Conservation (phyloP, 2,888 invertebrate genomes). For the Megaustenia siamemsis region DNA sequence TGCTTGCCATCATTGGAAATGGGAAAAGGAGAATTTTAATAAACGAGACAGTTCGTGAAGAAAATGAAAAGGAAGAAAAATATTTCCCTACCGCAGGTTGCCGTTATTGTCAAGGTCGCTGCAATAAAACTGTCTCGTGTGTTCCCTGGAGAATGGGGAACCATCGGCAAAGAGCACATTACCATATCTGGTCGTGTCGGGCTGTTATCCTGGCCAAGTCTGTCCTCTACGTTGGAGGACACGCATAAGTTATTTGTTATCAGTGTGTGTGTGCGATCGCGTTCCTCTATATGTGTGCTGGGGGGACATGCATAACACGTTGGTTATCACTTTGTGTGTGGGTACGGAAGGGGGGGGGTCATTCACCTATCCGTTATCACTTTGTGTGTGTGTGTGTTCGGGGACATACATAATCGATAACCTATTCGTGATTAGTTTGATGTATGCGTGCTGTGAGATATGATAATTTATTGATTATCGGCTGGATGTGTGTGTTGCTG, state of each 20-base stretch:
- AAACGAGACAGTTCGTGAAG: neutral
- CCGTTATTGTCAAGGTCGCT: neutral
- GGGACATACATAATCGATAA: too few relatives aligned
- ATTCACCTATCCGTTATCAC: too few relatives aligned
- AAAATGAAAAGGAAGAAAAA: neutral
- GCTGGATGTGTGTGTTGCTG: too few relatives aligned
- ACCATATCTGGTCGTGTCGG: slow-evolving; percentile 26
- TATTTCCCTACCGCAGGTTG: neutral
- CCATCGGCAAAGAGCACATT: slow-evolving; percentile 1
- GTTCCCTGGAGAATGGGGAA: slow-evolving; percentile 1
- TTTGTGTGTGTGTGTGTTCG: too few relatives aligned
- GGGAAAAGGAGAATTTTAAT: neutral
- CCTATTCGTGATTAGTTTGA: too few relatives aligned
- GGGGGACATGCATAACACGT: too few relatives aligned
- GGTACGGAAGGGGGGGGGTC: too few relatives aligned
- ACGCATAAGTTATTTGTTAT: slow-evolving; percentile 44
- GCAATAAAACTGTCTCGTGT: slow-evolving; percentile 21
- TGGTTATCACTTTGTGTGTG: too few relatives aligned
- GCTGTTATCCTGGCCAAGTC: neutral
- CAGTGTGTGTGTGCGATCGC: neutral
- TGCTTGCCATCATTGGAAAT: too few relatives aligned
- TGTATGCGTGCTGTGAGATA: too few relatives aligned
- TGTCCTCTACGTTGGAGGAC: neutral
- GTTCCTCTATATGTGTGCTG: too few relatives aligned
- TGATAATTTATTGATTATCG: too few relatives aligned